These are phyloP conservation scores for Drosophila bocki DNA, from an alignment of 1,140 invertebrate species.

Conservation along the genomic window DNA sequence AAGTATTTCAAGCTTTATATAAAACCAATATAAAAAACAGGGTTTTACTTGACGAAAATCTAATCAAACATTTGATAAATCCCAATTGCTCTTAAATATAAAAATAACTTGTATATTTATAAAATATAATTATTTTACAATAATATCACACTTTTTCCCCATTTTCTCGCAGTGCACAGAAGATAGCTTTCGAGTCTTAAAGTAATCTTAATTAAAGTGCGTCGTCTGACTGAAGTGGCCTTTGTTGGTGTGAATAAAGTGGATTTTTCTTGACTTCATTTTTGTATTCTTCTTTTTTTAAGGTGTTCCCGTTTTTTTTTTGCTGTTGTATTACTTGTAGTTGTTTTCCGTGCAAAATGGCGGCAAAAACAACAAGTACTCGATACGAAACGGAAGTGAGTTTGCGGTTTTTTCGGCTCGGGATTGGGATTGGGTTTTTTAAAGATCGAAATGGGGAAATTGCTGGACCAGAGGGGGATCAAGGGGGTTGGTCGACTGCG, in stretches of 20 bases:
- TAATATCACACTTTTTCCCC: fast-evolving
- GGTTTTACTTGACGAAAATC: no score
- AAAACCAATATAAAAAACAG: no score
- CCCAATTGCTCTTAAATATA: no score
- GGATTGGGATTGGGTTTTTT: constrained; percentile 42
- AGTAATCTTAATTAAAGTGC: constrained; percentile 76
- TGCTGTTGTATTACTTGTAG: constrained; percentile 11
- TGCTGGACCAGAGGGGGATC: constrained; percentile 1
- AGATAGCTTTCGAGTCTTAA: constrained; percentile 14
- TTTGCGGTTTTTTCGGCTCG: constrained; percentile 68
- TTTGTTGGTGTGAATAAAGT: constrained; percentile 27
- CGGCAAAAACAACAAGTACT: constrained; percentile 47
- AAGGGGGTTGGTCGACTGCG: constrained; percentile 10
- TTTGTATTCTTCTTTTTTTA: constrained; percentile 20
- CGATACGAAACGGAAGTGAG: constrained; percentile 75
- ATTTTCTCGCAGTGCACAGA: constrained; percentile 10
- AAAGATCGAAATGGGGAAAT: constrained; percentile 5
- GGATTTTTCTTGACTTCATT: constrained; percentile 14
- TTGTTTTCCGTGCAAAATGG: constrained; percentile 60
- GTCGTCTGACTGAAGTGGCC: constrained; percentile 14
- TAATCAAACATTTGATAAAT: no score
- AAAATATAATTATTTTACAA: background rate
- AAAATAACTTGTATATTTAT: background rate
- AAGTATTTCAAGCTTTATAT: no score
- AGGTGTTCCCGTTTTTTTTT: constrained; percentile 17